Evolutionary conservation across 2,113 vertebrate genomes (phyloP).

Genomic region (Macrotus californicus): DNA sequence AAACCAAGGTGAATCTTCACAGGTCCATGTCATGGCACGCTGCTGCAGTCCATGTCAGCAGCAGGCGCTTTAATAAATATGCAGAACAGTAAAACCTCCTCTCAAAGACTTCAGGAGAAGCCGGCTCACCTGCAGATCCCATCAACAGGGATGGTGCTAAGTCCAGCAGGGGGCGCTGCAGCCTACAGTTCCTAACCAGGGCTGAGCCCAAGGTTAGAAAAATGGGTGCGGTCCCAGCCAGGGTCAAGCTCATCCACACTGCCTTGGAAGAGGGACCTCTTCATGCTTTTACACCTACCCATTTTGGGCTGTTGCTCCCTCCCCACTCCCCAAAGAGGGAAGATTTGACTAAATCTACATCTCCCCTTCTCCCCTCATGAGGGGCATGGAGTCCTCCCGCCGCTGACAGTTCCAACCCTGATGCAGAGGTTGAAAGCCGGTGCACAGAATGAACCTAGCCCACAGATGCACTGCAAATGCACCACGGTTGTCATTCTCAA

Average conservation of each 20-base stretch:
- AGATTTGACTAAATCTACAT: neutral
- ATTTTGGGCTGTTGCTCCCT: neutral
- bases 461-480: neutral
- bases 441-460: neutral
- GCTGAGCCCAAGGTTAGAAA: too few relatives aligned
- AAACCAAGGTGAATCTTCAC: neutral
- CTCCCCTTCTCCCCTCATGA: neutral
- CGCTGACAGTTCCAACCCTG: neutral
- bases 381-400: neutral
- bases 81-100: neutral
- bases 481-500: neutral
- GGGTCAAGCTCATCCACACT: neutral
- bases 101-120: neutral
- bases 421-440: neutral
- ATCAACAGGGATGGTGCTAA: fast-evolving
- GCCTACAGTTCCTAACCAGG: neutral
- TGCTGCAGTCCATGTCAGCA: neutral
- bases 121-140: neutral
- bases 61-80: neutral
- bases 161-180: neutral
- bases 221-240: neutral
- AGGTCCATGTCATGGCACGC: too few relatives aligned
- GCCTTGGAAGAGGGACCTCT: neutral
- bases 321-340: neutral
- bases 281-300: neutral